A percentile compares a stretch with the other conserved stretches of the same genome.
These are phyloP conservation scores for Gobionotothen gibberifrons DNA, from an alignment of 2,797 vertebrate genomes.

Conservation along the genomic window DNA sequence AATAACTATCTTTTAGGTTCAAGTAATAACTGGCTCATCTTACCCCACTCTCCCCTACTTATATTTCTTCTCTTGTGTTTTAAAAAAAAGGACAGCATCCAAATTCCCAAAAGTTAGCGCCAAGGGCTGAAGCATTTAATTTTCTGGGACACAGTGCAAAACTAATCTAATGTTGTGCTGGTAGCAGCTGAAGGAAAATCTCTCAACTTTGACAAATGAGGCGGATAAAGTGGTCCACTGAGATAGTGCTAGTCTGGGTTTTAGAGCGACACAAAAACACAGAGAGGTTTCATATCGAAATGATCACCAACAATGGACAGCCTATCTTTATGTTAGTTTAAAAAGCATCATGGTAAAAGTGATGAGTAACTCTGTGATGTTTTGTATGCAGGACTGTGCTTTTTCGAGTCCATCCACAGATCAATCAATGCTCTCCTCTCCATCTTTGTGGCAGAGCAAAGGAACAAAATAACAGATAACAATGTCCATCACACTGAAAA, in stretches of 20 bases:
- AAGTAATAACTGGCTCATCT: too few relatives aligned
- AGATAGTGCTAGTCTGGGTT: not conserved
- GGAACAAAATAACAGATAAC: slow-evolving; percentile 42
- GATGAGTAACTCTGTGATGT: not conserved
- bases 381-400: not conserved
- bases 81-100: not conserved
- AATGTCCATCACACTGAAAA: slow-evolving; percentile 27
- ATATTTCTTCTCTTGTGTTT: not conserved
- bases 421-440: slow-evolving; percentile 21
- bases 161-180: slow-evolving; percentile 43
- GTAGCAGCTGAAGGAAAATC: slow-evolving; percentile 28
- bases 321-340: slow-evolving; percentile 3
- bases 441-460: slow-evolving; percentile 38
- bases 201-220: slow-evolving; percentile 47
- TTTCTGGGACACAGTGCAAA: slow-evolving; percentile 18
- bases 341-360: not conserved
- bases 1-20: too few relatives aligned
- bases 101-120: not conserved
- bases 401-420: slow-evolving; percentile 6
- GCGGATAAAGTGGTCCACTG: slow-evolving; percentile 16
- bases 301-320: not conserved
- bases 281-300: not conserved
- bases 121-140: slow-evolving; percentile 37
- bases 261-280: not conserved
- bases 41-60: too few relatives aligned